Conservation (phyloP, 2,888 invertebrate species). For the Anaspis maculata region DNA sequence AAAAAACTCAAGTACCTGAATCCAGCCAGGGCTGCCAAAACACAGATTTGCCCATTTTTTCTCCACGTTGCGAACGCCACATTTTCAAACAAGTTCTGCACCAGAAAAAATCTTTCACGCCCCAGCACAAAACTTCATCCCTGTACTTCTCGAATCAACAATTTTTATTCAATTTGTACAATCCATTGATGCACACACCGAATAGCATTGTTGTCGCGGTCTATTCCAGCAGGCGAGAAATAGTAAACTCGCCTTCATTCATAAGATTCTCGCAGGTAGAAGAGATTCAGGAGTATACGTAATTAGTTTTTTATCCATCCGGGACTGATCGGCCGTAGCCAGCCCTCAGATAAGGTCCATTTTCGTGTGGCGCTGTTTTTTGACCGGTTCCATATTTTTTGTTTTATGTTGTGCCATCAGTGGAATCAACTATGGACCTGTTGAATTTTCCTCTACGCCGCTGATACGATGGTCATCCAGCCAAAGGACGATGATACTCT, state of each 20-base stretch:
- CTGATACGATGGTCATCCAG: constrained; percentile 1
- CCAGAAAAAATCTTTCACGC: no score
- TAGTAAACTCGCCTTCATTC: constrained; percentile 39
- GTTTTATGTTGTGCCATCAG: constrained; percentile 20
- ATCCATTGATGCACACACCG: constrained; percentile 20
- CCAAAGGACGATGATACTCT: constrained; percentile 6
- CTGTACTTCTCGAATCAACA: no score
- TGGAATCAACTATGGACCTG: constrained; percentile 22
- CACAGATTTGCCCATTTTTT: constrained; percentile 6
- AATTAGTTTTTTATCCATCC: constrained; percentile 36
- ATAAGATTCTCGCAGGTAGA: constrained; percentile 40
- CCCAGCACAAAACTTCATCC: no score
- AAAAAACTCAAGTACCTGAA: constrained; percentile 35
- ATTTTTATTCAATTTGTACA: constrained; percentile 15
- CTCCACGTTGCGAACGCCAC: no score
- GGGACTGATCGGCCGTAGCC: no score
- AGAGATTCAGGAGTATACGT: constrained; percentile 35
- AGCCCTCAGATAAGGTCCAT: constrained; percentile 19
- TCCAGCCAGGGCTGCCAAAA: constrained; percentile 44
- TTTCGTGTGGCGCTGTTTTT: constrained; percentile 23
- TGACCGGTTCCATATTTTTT: constrained; percentile 30
- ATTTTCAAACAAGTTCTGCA: no score
- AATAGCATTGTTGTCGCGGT: constrained; percentile 21
- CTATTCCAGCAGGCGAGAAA: no score
- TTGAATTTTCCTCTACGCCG: constrained; percentile 12